Evolutionary conservation across 2,797 vertebrate genomes (phyloP).

Genomic region (Bradypodion ventrale): DNA sequence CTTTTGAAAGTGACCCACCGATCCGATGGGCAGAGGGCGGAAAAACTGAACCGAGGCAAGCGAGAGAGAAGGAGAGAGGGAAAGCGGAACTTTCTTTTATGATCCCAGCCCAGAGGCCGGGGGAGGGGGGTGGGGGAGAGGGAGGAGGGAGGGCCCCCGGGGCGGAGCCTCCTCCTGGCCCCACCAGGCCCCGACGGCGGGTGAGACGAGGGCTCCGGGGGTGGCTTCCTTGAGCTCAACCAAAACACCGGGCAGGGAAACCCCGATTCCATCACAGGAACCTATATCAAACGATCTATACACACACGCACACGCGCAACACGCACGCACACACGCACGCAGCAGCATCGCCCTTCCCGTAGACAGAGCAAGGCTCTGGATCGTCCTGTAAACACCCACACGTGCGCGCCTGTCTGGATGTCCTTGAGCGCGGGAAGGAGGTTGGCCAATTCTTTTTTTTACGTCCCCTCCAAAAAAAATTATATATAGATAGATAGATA

Average conservation of each 20-base stretch:
- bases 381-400: background rate
- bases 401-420: too few relatives aligned
- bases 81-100: slow-evolving; percentile 53
- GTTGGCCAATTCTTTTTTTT: too few relatives aligned
- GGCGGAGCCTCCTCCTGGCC: slow-evolving; percentile 22
- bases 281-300: too few relatives aligned
- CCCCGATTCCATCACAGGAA: background rate
- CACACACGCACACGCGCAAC: background rate
- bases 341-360: too few relatives aligned
- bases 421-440: too few relatives aligned
- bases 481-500: too few relatives aligned
- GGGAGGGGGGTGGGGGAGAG: slow-evolving; percentile 3
- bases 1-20: background rate
- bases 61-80: background rate
- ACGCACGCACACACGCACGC: background rate
- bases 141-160: background rate
- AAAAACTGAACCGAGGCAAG: background rate
- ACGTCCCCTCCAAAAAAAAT: too few relatives aligned
- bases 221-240: background rate
- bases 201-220: rapidly evolving
- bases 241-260: background rate
- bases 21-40: too few relatives aligned
- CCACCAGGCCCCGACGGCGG: too few relatives aligned
- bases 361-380: background rate
- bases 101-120: slow-evolving; percentile 27